phyloP scores from a whole-genome alignment of 1,140 invertebrate genomes.

The Drosophila kohkoa region DNA sequence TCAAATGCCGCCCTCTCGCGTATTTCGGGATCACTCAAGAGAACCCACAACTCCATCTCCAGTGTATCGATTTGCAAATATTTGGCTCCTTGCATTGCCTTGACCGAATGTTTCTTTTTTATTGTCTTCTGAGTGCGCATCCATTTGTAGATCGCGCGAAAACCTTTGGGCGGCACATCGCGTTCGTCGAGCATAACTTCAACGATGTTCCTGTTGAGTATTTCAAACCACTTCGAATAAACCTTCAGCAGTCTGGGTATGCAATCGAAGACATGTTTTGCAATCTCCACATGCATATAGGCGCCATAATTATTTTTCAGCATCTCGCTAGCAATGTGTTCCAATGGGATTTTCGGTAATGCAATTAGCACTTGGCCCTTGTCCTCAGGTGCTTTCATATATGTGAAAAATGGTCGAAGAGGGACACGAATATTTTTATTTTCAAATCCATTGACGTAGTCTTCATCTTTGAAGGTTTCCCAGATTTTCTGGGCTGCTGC shows the following conservation, averaged over 20 bases:
- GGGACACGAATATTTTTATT: no score
- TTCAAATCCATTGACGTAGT: no score
- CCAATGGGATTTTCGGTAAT: not conserved
- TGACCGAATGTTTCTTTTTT: accelerated
- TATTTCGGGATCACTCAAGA: not conserved
- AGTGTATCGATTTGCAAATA: slow-evolving; percentile 12
- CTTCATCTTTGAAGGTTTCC: no score
- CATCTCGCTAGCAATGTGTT: not conserved
- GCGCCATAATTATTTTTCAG: not conserved
- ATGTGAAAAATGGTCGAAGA: not conserved
- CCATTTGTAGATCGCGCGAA: slow-evolving; percentile 38
- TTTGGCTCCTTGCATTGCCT: slow-evolving; percentile 23
- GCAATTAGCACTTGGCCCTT: not conserved
- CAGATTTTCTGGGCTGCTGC: no score
- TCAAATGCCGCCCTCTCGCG: slow-evolving; percentile 22
- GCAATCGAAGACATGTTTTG: not conserved
- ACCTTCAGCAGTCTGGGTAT: not conserved
- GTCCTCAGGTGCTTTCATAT: not conserved
- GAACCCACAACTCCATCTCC: slow-evolving; percentile 2
- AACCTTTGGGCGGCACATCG: slow-evolving; percentile 3
- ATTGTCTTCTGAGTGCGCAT: slow-evolving; percentile 16
- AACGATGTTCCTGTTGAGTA: not conserved
- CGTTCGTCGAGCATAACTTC: not conserved
- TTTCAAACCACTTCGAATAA: not conserved
- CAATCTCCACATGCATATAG: not conserved